Evolutionary conservation across 2,113 vertebrate genomes (phyloP), one percentile per base, ranked within the genome.

Genomic region (Oxyura jamaicensis): DNA sequence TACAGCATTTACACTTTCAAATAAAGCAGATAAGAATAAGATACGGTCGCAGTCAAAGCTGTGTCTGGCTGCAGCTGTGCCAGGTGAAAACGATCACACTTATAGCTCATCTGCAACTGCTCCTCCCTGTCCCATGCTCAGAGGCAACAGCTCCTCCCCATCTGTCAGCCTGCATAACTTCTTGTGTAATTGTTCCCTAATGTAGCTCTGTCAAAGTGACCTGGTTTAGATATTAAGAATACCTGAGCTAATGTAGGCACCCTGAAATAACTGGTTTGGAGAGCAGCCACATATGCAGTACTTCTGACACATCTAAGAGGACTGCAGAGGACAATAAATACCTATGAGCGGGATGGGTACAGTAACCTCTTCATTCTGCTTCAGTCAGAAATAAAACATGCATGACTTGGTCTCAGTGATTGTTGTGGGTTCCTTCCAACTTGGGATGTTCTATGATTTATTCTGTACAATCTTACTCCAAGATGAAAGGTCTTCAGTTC

Each of bases 201-300:
- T 8, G 65, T 1, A 56, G 52, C 28, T 75, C 80, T 95, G 92
- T 50, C 92, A 88, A 95, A 97, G 91, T 81, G 92, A 94, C 91
- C 95, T 92, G 86, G 76, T 94, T 97, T 88, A 86, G 80, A 60
- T 86, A 93, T 91, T 92, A 93, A 77, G 94, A 88, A 92, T 74
- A 86, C 88, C 73, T 94, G 79, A 95, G 80, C 55, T 72, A 78
- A 91, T 23, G 39, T 20, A 91, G 80, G 88, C 73, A 96, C 78
- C 92, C 80, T 92, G 92, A 92, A 93, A 92, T 67, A 84, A 86
- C 80, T 63, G 36, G 55, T 83, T 90, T 86, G 91, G 83, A 95
- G 15, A 83, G 65, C 80, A 81, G 94, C 80, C 80, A 77, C 33
- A 11, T 8, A 63, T 3, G 55, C 3, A 0, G 41, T 55, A 50